Percentiles rank a stretch among this genome's conserved stretches.
Evolutionary conservation across 2,888 invertebrate genomes (phyloP).

Genomic region (Slavum lentiscoides): DNA sequence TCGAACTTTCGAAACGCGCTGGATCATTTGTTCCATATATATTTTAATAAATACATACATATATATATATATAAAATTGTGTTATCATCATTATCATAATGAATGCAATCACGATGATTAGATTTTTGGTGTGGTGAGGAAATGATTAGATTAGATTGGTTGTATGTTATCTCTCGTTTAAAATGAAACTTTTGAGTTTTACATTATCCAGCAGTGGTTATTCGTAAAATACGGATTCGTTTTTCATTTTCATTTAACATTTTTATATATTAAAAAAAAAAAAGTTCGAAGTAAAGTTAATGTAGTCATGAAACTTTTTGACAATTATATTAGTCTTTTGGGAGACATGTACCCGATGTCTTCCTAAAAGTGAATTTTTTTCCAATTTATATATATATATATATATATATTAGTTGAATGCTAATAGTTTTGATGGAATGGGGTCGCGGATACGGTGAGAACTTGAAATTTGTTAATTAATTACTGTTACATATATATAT

Average conservation of each 20-base stretch:
- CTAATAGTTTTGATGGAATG: constrained; percentile 47
- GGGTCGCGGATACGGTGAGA: constrained; percentile 51
- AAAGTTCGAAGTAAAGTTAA: not conserved
- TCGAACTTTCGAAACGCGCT: constrained; percentile 17
- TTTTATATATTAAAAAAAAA: not conserved
- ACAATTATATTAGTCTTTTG: not conserved
- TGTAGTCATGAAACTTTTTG: not conserved
- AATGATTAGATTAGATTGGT: constrained; percentile 2
- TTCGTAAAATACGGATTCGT: not conserved
- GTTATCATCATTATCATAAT: constrained; percentile 4
- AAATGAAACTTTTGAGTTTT: constrained; percentile 12
- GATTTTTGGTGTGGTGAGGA: not conserved
- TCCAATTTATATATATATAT: not conserved
- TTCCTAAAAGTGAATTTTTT: constrained; percentile 15
- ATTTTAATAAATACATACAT: not conserved
- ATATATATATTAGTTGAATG: not conserved
- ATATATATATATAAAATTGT: not conserved
- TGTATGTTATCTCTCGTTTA: constrained; percentile 30
- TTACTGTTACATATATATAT: constrained; percentile 5
- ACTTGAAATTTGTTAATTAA: constrained; percentile 1
- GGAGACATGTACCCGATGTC: not conserved
- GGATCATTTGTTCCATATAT: not conserved
- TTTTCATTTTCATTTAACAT: not conserved
- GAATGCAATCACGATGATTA: not conserved
- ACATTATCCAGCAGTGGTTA: not conserved